Conservation (phyloP, 2,888 invertebrate genomes). For the Tetramorium bicarinatum region DNA sequence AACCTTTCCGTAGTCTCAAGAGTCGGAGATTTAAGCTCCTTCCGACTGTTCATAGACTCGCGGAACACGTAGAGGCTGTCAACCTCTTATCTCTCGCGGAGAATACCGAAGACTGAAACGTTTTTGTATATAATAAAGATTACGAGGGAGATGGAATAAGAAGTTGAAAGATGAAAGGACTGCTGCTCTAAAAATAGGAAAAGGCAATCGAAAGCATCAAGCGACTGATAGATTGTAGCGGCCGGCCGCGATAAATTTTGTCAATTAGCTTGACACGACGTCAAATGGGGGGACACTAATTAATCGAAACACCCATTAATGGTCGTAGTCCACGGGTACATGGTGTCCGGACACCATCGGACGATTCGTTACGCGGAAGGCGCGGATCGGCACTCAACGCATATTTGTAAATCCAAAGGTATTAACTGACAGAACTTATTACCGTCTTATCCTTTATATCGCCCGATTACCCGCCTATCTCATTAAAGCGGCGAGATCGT, state of each 20-base stretch:
- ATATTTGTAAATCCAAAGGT: slow-evolving; percentile 44
- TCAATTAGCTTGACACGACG: slow-evolving; percentile 20
- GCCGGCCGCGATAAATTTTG: slow-evolving; percentile 22
- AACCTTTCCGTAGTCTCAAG: neutral
- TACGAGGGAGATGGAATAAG: too few species aligned
- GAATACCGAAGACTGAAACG: neutral
- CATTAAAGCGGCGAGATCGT: slow-evolving; percentile 44
- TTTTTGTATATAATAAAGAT: neutral
- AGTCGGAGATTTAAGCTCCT: slow-evolving; percentile 16
- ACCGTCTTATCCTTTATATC: slow-evolving; percentile 44
- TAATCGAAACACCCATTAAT: slow-evolving; percentile 37
- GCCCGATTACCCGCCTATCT: slow-evolving; percentile 52
- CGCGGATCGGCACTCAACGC: slow-evolving; percentile 22
- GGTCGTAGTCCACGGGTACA: neutral
- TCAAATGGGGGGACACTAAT: slow-evolving; percentile 34
- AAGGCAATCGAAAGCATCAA: neutral
- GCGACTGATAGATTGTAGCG: neutral
- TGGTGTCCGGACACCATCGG: slow-evolving; percentile 17
- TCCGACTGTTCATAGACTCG: slow-evolving; percentile 1
- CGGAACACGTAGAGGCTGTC: neutral
- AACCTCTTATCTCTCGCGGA: neutral
- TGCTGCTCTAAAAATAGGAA: neutral
- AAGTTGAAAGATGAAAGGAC: neutral
- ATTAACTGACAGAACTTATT: slow-evolving; percentile 54
- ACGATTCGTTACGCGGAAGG: slow-evolving; percentile 34